Evolutionary conservation across 2,113 vertebrate species (phyloP).

Genomic region (Thamnaconus septentrionalis): DNA sequence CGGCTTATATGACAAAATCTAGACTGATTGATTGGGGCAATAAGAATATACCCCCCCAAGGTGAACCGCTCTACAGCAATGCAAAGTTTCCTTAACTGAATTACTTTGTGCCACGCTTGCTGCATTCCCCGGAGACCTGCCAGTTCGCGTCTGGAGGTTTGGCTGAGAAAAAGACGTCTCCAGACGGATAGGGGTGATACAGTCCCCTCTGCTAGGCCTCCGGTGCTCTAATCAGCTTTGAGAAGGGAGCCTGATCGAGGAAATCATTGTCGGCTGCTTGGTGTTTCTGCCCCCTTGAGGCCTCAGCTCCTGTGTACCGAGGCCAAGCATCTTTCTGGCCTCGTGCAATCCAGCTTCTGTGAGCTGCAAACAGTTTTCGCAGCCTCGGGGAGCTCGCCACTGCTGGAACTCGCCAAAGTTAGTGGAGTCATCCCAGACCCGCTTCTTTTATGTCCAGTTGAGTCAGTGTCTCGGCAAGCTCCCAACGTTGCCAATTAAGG

Average conservation of each 20-base stretch:
- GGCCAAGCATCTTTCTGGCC: slow-evolving; percentile 62
- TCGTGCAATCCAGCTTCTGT: slow-evolving; percentile 52
- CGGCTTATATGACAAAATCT: slow-evolving; percentile 27
- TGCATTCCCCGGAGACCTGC: slow-evolving; percentile 34
- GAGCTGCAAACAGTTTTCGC: slow-evolving; percentile 37
- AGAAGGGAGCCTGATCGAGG: slow-evolving; percentile 54
- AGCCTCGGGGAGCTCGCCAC: slow-evolving; percentile 45
- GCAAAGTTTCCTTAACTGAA: slow-evolving; percentile 40
- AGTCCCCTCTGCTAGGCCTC: slow-evolving; percentile 52
- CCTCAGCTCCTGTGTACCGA: slow-evolving; percentile 58
- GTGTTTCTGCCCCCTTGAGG: slow-evolving; percentile 61
- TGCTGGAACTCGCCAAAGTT: slow-evolving; percentile 52
- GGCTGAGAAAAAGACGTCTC: slow-evolving; percentile 49
- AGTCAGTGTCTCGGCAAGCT: slow-evolving; percentile 38
- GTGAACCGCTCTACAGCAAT: slow-evolving; percentile 12
- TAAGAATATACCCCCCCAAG: slow-evolving; percentile 25
- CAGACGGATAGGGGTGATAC: slow-evolving; percentile 61
- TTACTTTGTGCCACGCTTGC: slow-evolving; percentile 25
- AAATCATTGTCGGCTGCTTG: slow-evolving; percentile 57
- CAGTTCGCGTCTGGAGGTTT: slow-evolving; percentile 46
- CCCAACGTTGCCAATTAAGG: slow-evolving; percentile 14
- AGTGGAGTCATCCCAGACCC: slow-evolving; percentile 55
- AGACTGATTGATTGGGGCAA: slow-evolving; percentile 50
- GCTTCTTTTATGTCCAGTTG: slow-evolving; percentile 53
- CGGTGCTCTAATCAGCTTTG: slow-evolving; percentile 63